Percentiles rank a stretch among this genome's conserved stretches.
These are phyloP conservation scores for Arremon aurantiirostris DNA, from an alignment of 2,797 vertebrate genomes.

Conservation along the genomic window DNA sequence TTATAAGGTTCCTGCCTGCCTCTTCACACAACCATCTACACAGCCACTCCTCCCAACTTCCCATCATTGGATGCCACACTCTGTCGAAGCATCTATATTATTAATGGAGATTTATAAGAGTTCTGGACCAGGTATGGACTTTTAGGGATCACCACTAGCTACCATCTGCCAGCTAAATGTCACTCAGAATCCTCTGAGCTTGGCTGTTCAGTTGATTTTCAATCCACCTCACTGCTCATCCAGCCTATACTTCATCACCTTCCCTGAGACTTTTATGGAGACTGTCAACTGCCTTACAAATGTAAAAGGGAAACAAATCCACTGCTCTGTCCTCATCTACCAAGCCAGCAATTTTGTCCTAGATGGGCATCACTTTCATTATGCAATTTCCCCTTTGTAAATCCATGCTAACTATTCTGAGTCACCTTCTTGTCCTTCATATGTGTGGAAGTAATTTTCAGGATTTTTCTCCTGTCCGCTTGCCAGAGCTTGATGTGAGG, in stretches of 20 bases:
- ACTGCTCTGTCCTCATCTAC: not conserved
- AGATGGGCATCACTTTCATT: not conserved
- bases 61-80: not conserved
- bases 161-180: not conserved
- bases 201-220: not conserved
- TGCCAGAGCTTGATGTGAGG: not conserved
- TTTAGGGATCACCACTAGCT: not conserved
- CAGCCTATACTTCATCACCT: not conserved
- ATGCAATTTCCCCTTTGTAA: not conserved
- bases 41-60: not conserved
- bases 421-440: not conserved
- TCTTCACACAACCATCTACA: rapidly evolving
- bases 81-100: not conserved
- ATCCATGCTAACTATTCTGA: not conserved
- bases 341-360: not conserved
- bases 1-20: not conserved
- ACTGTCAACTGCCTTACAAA: not conserved
- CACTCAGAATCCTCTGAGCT: not conserved
- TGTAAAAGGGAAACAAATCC: not conserved
- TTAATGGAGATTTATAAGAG: not conserved
- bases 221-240: not conserved
- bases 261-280: not conserved
- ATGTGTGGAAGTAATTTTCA: not conserved
- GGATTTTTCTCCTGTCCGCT: not conserved
- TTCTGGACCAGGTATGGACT: not conserved